phyloP scores from a whole-genome alignment of 1,140 invertebrate genomes.

The Drosophila persimilis region DNA sequence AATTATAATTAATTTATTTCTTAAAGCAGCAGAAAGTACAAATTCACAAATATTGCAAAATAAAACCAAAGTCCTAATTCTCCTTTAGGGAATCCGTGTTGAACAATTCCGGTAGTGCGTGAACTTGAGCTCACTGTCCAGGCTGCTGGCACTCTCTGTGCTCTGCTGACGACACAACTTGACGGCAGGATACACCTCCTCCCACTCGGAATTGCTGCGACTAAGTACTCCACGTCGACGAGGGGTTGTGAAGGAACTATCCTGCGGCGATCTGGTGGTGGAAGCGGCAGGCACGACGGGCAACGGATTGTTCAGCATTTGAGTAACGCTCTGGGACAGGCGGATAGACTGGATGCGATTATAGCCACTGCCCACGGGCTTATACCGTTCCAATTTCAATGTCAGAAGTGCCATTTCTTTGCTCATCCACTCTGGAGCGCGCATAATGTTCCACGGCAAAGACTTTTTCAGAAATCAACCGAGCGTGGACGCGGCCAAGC shows the following conservation, averaged over 20 bases:
- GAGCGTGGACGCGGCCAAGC: slow-evolving; percentile 14
- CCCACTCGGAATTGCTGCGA: slow-evolving; percentile 71
- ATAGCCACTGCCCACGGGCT: slow-evolving; percentile 69
- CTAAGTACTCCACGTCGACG: slow-evolving; percentile 70
- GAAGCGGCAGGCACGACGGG: slow-evolving; percentile 32
- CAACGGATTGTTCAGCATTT: slow-evolving; percentile 79
- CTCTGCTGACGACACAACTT: slow-evolving; percentile 58
- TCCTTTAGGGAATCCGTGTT: slow-evolving; percentile 68
- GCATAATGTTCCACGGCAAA: slow-evolving; percentile 47
- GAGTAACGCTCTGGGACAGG: slow-evolving; percentile 75
- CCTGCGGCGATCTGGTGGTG: slow-evolving; percentile 23
- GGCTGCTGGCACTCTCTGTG: slow-evolving; percentile 48
- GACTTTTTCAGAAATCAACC: slow-evolving; percentile 51
- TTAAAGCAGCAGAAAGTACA: slow-evolving; percentile 12
- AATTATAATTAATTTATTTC: not conserved
- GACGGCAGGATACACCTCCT: slow-evolving; percentile 75
- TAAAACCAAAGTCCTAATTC: not conserved
- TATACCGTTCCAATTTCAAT: slow-evolving; percentile 70
- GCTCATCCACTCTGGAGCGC: slow-evolving; percentile 77
- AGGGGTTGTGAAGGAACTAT: slow-evolving; percentile 45
- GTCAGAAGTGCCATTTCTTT: slow-evolving; percentile 72
- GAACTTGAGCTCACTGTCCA: slow-evolving; percentile 52
- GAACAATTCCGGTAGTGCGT: slow-evolving; percentile 75
- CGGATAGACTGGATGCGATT: slow-evolving; percentile 78
- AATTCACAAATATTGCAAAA: slow-evolving; percentile 44